Evolutionary conservation across 2,113 vertebrate genomes (phyloP), one percentile per base, ranked within the genome.

Genomic region (Mobula hypostoma): DNA sequence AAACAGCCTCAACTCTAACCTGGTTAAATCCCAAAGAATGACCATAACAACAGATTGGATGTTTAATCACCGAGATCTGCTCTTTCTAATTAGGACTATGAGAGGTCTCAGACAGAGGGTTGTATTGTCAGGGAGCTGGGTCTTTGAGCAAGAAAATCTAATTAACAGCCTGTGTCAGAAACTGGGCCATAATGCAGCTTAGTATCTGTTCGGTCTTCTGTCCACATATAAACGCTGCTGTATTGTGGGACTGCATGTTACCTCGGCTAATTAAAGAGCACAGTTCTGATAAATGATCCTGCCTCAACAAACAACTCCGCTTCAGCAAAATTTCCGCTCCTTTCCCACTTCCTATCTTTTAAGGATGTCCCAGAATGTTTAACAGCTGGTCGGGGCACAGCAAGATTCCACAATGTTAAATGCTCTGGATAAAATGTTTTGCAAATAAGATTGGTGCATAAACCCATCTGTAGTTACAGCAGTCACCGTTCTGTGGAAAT

Each of bases 151-250:
- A 97, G 98, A 97, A 98, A 99, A 99, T 99, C 98, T 99, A 98
- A 99, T 99, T 99, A 99, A 98, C 98, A 98, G 98, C 98, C 98
- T 97, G 98, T 98, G 98, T 99, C 98, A 99, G 98, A 98, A 98
- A 97, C 98, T 98, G 98, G 98, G 97, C 96, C 97, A 98, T 98
- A 98, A 98, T 98, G 97, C 98, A 98, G 98, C 98, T 99, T 98
- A 99, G 98, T 97, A 97, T 98, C 98, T 97, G 97, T 97, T 97
- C 97, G 96, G 97, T 97, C 97, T 98, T 98, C 97, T 96, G 98
- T 97, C 97, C 98, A 97, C 97, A 97, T 96, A 96, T 97, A 97
- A 97, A 96, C 97, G 96, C 95, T 95, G 96, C 96, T 96, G 96
- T 96, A 96, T 97, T 96, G 96, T 97, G 96, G 97, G 97, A 97